Conservation (phyloP, 30 jellyfish, hydroid and myxozoan species). For the Pseudorhiza aurosa region DNA sequence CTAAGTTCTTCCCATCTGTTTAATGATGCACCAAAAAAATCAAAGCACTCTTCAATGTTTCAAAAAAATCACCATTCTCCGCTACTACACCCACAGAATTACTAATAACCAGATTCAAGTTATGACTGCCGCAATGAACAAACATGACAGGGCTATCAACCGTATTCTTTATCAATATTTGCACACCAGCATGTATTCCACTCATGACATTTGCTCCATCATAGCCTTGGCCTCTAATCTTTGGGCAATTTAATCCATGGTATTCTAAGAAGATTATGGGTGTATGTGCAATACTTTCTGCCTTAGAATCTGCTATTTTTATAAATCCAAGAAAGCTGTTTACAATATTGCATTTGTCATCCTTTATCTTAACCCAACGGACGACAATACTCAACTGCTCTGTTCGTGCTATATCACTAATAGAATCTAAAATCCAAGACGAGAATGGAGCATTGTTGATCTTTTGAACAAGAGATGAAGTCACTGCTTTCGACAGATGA, state of each 20-base stretch:
- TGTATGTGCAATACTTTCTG: constrained; percentile 20
- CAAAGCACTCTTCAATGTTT: not conserved
- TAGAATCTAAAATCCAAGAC: constrained; percentile 23
- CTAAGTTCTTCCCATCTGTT: not conserved
- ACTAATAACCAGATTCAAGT: not conserved
- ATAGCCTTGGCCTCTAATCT: constrained; percentile 3
- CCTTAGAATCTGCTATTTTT: not conserved
- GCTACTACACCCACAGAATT: not conserved
- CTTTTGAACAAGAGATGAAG: not conserved
- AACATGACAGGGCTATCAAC: not conserved
- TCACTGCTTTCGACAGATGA: constrained; percentile 19
- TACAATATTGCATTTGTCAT: constrained; percentile 3
- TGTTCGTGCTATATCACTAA: constrained; percentile 25
- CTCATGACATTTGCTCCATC: constrained; percentile 31
- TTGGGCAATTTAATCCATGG: constrained; percentile 8
- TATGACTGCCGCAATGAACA: constrained; percentile 22
- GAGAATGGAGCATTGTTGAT: constrained; percentile 1
- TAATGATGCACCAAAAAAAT: constrained; percentile 8
- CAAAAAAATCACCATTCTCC: not conserved
- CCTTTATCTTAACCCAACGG: constrained; percentile 36
- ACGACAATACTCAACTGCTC: constrained; percentile 34
- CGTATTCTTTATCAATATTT: not conserved
- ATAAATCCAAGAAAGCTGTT: not conserved
- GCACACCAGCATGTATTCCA: constrained; percentile 28
- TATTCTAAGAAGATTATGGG: constrained; percentile 25